A percentile compares a stretch with the other conserved stretches of the same genome.
phyloP scores from a whole-genome alignment of 2,113 vertebrate genomes.

The Nothobranchius furzeri region DNA sequence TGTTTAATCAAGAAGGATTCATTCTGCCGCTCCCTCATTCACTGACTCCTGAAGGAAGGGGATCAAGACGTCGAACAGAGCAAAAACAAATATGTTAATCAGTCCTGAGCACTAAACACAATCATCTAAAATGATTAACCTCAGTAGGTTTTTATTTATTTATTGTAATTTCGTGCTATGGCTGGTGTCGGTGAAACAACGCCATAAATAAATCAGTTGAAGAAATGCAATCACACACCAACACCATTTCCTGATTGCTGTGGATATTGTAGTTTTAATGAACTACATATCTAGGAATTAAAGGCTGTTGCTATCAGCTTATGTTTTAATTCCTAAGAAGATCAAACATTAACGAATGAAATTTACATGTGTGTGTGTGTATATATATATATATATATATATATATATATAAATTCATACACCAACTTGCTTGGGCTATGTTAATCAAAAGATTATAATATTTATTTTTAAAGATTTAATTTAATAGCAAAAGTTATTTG shows the following conservation, averaged over 20 bases:
- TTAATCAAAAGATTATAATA: no score
- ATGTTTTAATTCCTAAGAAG: no score
- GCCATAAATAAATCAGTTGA: constrained; percentile 69
- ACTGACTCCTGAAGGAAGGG: constrained; percentile 26
- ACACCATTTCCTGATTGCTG: constrained; percentile 22
- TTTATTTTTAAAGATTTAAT: no score
- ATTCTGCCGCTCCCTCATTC: constrained; percentile 25
- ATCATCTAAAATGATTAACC: constrained; percentile 70
- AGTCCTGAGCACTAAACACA: constrained; percentile 37
- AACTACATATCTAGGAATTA: no score
- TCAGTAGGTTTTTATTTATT: constrained; percentile 40
- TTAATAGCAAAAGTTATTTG: no score
- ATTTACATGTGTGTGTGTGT: no score
- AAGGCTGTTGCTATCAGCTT: no score
- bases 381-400: no score
- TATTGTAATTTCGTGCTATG: constrained; percentile 17
- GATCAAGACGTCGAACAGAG: constrained; percentile 21
- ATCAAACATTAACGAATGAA: no score
- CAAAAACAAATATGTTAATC: constrained; percentile 67
- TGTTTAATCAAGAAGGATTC: constrained; percentile 17
- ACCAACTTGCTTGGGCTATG: no score
- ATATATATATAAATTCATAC: no score
- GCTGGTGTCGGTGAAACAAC: constrained; percentile 57
- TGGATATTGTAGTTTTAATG: background rate
- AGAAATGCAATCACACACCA: constrained; percentile 61